phyloP scores from a whole-genome alignment of 2,113 vertebrate species.

The Mellivora capensis region DNA sequence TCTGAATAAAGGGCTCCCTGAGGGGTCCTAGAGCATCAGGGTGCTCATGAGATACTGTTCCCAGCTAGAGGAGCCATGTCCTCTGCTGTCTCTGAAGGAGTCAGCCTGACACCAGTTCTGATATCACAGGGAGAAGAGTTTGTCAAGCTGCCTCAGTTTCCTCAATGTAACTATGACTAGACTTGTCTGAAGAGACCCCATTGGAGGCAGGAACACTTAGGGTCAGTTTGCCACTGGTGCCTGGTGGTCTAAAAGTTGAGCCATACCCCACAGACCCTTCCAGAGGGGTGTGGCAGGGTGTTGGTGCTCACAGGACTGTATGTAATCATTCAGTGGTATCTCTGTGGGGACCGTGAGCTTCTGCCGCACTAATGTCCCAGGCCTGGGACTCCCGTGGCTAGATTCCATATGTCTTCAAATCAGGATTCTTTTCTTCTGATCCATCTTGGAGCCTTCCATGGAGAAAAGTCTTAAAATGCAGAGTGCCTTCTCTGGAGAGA shows the following conservation, averaged over 20 bases:
- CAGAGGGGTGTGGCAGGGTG: neutral
- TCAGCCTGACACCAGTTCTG: neutral
- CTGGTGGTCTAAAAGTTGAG: neutral
- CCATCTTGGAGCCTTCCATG: neutral
- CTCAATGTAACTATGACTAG: neutral
- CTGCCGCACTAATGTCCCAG: neutral
- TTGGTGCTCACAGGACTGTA: neutral
- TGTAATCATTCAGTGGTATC: neutral
- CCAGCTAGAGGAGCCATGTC: neutral
- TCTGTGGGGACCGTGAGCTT: neutral
- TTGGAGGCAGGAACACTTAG: neutral
- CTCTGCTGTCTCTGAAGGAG: neutral
- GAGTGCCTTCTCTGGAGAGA: neutral
- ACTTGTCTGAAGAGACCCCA: neutral
- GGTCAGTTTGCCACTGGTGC: neutral
- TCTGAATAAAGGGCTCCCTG: neutral
- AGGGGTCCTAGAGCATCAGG: neutral
- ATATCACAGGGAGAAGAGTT: neutral
- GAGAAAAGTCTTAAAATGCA: neutral
- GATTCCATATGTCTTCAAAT: neutral
- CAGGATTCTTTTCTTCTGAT: neutral
- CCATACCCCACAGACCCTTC: rapidly evolving
- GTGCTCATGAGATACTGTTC: too few relatives aligned
- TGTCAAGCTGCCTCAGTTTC: neutral
- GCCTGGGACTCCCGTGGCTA: neutral